Percentiles rank a stretch among this genome's conserved stretches.
phyloP scores from a whole-genome alignment of 2,888 invertebrate genomes.

The Octodonta nipae region DNA sequence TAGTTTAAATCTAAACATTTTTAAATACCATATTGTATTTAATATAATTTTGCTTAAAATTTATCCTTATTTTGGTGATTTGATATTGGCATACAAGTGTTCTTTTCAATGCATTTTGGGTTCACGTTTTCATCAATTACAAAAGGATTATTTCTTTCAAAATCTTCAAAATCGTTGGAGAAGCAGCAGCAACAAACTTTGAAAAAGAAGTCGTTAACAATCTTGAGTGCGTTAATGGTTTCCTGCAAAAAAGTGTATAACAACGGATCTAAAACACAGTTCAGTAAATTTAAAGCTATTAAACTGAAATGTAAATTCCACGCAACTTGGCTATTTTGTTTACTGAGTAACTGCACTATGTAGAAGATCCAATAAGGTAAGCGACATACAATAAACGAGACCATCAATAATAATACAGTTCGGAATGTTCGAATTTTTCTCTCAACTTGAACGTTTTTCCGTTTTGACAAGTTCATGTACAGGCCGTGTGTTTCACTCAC shows the following conservation, averaged over 20 bases:
- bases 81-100: no score
- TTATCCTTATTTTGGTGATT: no score
- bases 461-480: slow-evolving; percentile 15
- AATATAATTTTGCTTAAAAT: no score
- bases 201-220: slow-evolving; percentile 25
- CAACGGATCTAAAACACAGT: slow-evolving; percentile 45
- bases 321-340: slow-evolving; percentile 19
- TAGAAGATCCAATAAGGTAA: slow-evolving; percentile 41
- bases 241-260: slow-evolving; percentile 46
- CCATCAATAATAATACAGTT: slow-evolving; percentile 42
- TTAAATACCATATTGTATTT: no score
- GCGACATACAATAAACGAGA: slow-evolving; percentile 41
- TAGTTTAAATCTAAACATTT: no score
- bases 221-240: slow-evolving; percentile 29
- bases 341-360: slow-evolving; percentile 33
- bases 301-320: slow-evolving; percentile 41
- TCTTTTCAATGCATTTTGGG: no score
- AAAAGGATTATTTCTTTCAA: slow-evolving; percentile 21
- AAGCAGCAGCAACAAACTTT: slow-evolving; percentile 31
- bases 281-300: slow-evolving; percentile 39
- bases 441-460: slow-evolving; percentile 23
- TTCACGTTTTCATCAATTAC: no score
- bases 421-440: slow-evolving; percentile 44
- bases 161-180: slow-evolving; percentile 32
- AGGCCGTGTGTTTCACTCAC: slow-evolving; percentile 8